Conservation (phyloP, 1,140 invertebrate genomes). For the Drosophila malerkotliana region DNA sequence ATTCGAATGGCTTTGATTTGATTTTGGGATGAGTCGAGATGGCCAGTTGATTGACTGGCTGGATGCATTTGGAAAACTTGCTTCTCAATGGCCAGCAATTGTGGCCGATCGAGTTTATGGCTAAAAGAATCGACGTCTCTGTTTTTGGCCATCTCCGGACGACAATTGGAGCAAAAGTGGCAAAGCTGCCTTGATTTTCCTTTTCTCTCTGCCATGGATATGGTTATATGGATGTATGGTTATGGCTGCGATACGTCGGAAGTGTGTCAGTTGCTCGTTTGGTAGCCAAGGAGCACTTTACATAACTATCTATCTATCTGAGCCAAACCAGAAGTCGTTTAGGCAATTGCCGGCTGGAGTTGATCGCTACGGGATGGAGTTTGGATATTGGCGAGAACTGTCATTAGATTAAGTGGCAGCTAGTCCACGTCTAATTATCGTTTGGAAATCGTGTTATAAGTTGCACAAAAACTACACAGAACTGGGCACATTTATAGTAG, state of each 20-base stretch:
- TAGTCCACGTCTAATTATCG: constrained; percentile 66
- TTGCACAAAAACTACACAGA: constrained; percentile 17
- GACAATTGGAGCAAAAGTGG: constrained; percentile 35
- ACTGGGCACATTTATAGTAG: neutral
- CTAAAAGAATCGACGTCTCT: constrained; percentile 39
- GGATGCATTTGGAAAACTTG: constrained; percentile 64
- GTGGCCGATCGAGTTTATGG: constrained; percentile 62
- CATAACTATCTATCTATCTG: constrained; percentile 39
- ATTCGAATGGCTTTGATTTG: constrained; percentile 51
- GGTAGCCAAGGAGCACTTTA: constrained; percentile 44
- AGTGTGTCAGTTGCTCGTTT: constrained; percentile 61
- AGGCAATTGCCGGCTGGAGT: constrained; percentile 55
- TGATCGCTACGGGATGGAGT: constrained; percentile 12
- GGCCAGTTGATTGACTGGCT: constrained; percentile 27
- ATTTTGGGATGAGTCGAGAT: constrained; percentile 49
- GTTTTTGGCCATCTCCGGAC: constrained; percentile 25
- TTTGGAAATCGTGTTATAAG: constrained; percentile 76
- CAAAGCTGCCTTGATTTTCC: constrained; percentile 45
- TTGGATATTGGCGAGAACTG: constrained; percentile 58
- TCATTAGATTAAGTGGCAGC: constrained; percentile 79
- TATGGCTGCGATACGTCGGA: constrained; percentile 51
- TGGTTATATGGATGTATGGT: constrained; percentile 43
- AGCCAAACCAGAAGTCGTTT: constrained; percentile 75
- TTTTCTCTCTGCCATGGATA: constrained; percentile 48
- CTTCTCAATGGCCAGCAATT: constrained; percentile 53